Conservation (phyloP, 35 echinoderm and acorn worm species). For the Apostichopus parvimensis region DNA sequence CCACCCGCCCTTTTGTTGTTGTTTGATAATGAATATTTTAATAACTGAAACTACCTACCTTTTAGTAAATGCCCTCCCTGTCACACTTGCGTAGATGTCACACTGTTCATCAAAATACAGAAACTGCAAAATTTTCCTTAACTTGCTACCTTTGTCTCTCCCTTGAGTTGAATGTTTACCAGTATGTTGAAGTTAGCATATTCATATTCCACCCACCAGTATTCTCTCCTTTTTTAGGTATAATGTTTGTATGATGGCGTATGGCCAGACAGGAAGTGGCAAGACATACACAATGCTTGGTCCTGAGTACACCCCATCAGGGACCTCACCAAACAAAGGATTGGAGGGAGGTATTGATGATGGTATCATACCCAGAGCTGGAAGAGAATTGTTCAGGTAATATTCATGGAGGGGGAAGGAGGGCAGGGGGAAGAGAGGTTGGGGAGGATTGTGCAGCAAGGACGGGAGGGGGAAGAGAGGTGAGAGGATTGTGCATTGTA, state of each 20-base stretch:
- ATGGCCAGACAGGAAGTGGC: slow-evolving; percentile 95
- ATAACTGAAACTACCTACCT: no score
- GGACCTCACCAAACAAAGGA: slow-evolving; percentile 12
- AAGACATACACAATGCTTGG: slow-evolving; percentile 95
- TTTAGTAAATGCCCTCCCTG: no score
- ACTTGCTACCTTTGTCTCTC: not conserved
- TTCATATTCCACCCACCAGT: not conserved
- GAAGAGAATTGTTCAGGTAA: slow-evolving; percentile 87
- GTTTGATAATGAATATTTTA: no score
- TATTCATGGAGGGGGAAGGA: no score
- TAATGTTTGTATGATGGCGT: slow-evolving; percentile 96
- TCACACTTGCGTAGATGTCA: no score
- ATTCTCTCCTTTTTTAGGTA: slow-evolving; percentile 56
- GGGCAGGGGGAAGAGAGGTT: no score
- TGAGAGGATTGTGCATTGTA: no score
- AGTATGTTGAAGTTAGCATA: not conserved
- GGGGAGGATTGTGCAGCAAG: no score
- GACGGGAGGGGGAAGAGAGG: no score
- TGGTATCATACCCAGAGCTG: slow-evolving; percentile 90
- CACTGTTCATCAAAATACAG: no score
- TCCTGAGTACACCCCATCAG: slow-evolving; percentile 59
- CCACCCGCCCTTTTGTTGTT: no score
- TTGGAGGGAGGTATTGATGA: slow-evolving; percentile 51
- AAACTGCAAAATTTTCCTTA: no score
- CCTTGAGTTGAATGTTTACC: not conserved